Evolutionary conservation across 2,888 invertebrate genomes (phyloP).

Genomic region (Anorthoa munda): DNA sequence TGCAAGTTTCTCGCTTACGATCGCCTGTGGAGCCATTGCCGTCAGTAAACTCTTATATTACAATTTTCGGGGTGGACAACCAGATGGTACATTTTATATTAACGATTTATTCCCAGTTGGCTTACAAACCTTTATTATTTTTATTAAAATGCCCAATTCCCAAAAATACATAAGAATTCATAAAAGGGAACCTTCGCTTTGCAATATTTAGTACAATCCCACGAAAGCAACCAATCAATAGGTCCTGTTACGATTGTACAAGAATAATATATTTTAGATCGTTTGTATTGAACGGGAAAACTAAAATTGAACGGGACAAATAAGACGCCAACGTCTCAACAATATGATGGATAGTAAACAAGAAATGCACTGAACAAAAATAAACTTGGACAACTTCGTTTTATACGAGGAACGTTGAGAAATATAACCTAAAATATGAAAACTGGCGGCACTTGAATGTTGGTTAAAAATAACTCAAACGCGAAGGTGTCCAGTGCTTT

Average conservation of each 20-base stretch:
- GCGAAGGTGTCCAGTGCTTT: constrained; percentile 56
- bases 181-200: not conserved
- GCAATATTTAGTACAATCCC: not conserved
- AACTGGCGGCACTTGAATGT: constrained; percentile 74
- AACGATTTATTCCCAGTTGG: constrained; percentile 33
- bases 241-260: constrained; percentile 36
- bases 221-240: constrained; percentile 20
- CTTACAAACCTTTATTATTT: constrained; percentile 1
- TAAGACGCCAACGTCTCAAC: constrained; percentile 78
- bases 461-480: constrained; percentile 78
- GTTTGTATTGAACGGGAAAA: constrained; percentile 71
- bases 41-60: constrained; percentile 56
- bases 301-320: constrained; percentile 80
- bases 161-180: not conserved
- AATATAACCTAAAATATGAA: constrained; percentile 78
- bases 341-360: constrained; percentile 86
- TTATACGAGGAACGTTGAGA: constrained; percentile 76
- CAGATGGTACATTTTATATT: constrained; percentile 49
- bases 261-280: constrained; percentile 56
- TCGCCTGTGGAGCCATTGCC: constrained; percentile 52
- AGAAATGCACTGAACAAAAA: constrained; percentile 84
- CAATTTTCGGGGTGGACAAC: constrained; percentile 56
- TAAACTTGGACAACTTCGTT: constrained; percentile 80
- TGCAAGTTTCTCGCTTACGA: constrained; percentile 57
- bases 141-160: not conserved